phyloP scores from a whole-genome alignment of 2,797 vertebrate species.

The Platyrinchus mystaceus region DNA sequence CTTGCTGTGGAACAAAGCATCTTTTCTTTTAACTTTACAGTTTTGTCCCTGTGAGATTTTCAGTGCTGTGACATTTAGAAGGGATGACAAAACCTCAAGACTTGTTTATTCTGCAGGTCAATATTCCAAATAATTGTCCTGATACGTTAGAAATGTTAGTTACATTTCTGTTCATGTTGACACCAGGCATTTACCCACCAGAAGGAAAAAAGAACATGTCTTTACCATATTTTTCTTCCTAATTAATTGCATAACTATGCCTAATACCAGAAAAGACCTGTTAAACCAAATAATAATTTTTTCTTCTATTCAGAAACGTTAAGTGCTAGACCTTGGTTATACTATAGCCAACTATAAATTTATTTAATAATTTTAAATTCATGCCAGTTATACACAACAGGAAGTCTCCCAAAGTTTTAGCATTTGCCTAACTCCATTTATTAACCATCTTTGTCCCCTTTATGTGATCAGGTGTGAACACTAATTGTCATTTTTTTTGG shows the following conservation, averaged over 20 bases:
- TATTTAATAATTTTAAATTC: neutral
- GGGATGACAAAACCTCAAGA: neutral
- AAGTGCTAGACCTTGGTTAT: neutral
- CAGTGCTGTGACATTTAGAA: neutral
- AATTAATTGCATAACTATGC: neutral
- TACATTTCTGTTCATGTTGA: neutral
- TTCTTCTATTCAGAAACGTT: neutral
- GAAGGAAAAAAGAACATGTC: neutral
- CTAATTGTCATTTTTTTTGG: neutral
- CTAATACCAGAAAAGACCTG: neutral
- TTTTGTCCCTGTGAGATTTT: constrained; percentile 3
- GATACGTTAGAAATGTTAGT: neutral
- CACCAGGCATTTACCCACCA: neutral
- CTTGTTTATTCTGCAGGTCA: neutral
- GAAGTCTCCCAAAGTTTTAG: neutral
- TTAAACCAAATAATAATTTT: neutral
- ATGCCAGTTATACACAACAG: neutral
- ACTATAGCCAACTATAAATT: neutral
- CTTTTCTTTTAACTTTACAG: neutral
- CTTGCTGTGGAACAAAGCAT: neutral
- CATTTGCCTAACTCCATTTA: neutral
- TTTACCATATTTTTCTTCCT: neutral
- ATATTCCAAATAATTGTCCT: neutral
- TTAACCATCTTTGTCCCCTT: neutral
- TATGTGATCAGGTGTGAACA: neutral